These are phyloP conservation scores for Bovichtus variegatus DNA, from an alignment of 2,797 vertebrate species.

Conservation along the genomic window DNA sequence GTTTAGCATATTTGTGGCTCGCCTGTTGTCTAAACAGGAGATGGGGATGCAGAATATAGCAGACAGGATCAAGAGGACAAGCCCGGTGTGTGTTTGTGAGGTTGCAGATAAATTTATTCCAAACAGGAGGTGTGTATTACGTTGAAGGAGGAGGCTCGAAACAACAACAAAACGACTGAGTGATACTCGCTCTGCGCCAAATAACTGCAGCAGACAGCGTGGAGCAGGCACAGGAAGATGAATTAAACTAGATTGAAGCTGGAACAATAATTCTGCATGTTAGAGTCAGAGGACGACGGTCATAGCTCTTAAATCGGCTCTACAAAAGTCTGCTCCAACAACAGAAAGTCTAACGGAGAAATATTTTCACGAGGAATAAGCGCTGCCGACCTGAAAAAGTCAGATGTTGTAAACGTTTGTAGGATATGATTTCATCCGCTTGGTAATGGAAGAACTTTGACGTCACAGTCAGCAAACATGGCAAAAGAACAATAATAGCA, in stretches of 20 bases:
- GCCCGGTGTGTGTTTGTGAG: slow-evolving; percentile 46
- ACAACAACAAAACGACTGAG: slow-evolving; percentile 59
- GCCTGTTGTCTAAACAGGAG: slow-evolving; percentile 84
- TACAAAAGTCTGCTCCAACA: neutral
- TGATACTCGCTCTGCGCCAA: slow-evolving; percentile 43
- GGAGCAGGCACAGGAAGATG: slow-evolving; percentile 6
- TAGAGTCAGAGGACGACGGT: slow-evolving; percentile 10
- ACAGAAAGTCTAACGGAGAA: neutral
- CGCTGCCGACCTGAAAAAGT: neutral
- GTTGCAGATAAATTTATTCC: slow-evolving; percentile 58
- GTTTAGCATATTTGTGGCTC: slow-evolving; percentile 84
- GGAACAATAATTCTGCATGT: slow-evolving; percentile 36
- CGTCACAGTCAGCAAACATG: slow-evolving; percentile 8
- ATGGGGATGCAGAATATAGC: slow-evolving; percentile 81
- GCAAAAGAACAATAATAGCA: neutral
- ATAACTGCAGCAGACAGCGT: slow-evolving; percentile 44
- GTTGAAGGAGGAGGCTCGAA: slow-evolving; percentile 49
- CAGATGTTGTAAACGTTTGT: neutral
- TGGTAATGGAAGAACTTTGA: neutral
- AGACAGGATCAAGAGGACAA: slow-evolving; percentile 77
- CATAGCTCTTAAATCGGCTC: slow-evolving; percentile 13
- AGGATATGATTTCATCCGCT: neutral
- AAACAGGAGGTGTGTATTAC: slow-evolving; percentile 64
- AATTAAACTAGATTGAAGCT: slow-evolving; percentile 31
- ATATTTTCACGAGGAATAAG: neutral